Evolutionary conservation across 2,888 invertebrate genomes (phyloP).

Genomic region (Acanthosoma haemorrhoidale): DNA sequence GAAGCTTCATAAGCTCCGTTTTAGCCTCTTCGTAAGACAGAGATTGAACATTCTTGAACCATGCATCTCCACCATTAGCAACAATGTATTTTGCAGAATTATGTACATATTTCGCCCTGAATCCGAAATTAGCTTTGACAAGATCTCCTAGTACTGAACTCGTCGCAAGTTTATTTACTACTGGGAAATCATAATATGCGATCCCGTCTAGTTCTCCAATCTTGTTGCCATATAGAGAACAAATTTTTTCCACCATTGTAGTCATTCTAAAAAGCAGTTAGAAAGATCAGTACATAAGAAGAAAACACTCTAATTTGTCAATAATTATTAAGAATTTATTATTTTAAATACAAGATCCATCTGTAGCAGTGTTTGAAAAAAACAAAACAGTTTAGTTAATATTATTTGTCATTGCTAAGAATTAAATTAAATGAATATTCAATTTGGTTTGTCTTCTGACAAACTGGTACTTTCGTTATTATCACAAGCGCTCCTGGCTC

Average conservation of each 20-base stretch:
- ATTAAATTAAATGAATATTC: too few relatives aligned
- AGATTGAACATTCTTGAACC: conserved; percentile 64
- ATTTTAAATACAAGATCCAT: background rate
- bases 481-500: too few relatives aligned
- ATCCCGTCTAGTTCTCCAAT: conserved; percentile 61
- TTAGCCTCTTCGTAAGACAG: conserved; percentile 68
- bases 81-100: conserved; percentile 65
- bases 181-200: conserved; percentile 73
- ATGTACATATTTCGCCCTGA: conserved; percentile 79
- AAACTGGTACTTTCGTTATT: background rate
- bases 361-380: background rate
- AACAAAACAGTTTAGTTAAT: background rate
- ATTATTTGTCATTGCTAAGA: background rate
- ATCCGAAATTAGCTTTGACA: conserved; percentile 70
- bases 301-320: background rate
- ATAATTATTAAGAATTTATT: background rate
- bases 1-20: conserved; percentile 64
- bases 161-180: conserved; percentile 56
- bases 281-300: background rate
- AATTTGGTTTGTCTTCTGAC: too few relatives aligned
- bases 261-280: conserved; percentile 61
- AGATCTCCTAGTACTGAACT: conserved; percentile 65
- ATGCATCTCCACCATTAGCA: conserved; percentile 61
- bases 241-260: conserved; percentile 85
- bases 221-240: conserved; percentile 69